phyloP scores from a whole-genome alignment of 2,113 vertebrate genomes.

The Cercopithecus mona region DNA sequence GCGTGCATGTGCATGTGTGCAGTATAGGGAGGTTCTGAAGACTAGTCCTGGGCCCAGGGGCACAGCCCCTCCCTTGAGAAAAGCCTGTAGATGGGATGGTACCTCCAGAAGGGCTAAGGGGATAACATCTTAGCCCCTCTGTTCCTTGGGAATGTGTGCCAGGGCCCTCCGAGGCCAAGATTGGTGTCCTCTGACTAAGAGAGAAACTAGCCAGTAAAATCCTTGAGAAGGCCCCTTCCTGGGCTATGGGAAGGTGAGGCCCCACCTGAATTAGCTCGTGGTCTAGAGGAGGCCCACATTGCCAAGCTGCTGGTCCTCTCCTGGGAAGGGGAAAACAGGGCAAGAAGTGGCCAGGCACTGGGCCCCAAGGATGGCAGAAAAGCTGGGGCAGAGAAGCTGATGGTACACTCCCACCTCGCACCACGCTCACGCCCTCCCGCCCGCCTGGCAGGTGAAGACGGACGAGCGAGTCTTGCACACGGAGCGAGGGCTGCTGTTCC shows the following conservation, averaged over 20 bases:
- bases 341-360: background rate
- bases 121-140: background rate
- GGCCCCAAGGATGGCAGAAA: background rate
- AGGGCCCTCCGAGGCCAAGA: background rate
- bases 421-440: fast-evolving
- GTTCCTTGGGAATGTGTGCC: background rate
- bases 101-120: no score
- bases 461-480: conserved; percentile 92
- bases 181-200: background rate
- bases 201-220: background rate
- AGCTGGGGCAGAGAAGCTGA: background rate
- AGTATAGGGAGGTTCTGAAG: background rate
- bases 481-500: conserved; percentile 92
- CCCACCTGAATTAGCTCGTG: background rate
- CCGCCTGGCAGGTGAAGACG: conserved; percentile 87
- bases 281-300: background rate
- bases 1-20: no score
- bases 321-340: background rate
- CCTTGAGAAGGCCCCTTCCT: background rate
- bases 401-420: background rate
- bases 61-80: background rate
- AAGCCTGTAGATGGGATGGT: background rate
- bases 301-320: background rate
- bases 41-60: background rate
- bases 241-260: background rate